Evolutionary conservation across 2,888 invertebrate genomes (phyloP), one percentile per base, ranked within the genome.

Genomic region (Drosophila affinis): DNA sequence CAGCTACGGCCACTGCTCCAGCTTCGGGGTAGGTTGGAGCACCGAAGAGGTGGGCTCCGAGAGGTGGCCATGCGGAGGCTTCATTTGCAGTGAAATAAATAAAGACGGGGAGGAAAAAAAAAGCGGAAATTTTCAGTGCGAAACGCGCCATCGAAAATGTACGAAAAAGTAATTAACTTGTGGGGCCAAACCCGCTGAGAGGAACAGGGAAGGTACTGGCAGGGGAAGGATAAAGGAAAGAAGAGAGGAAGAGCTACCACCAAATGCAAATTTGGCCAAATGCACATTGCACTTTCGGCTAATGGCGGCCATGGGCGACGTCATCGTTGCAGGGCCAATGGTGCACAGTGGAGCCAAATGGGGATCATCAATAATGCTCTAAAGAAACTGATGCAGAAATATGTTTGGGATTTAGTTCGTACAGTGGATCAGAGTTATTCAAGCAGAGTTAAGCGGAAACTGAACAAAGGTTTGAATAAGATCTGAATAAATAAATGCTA

Each of bases 141-240:
- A 78, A 70, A 48, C 55, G 57, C 59, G 59, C 86, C 83, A 83
- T 76, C 78, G 78, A 81, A 83, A 86, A 86, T 86, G 82, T 85
- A 87, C 86, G 87, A 78, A 87, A 85, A 86, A 87, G 86, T 87
- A 86, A 86, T 86, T 86, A 85, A 86, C 87, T 86, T 85, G 77
- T 71, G 81, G 77, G 72, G 65, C 49, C 56, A 47, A 71, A 47
- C 53, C 61, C 54, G 34, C 12, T 21, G n/a, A n/a, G 24, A 39
- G 52, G 32, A 10, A 17, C 5, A 44, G 44, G 24, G 12, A 54
- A 10, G n/a, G 49, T 3, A 39, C 18, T 27, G 39, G 12, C 9
- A 34, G 21, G 3, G 46, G 29, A 34, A 60, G 34, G 39, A 27
- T n/a, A n/a, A 14, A 45, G 44, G 21, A 29, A 7, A 24, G 34